A percentile compares a stretch with the other conserved stretches of the same genome.
Evolutionary conservation across 2,888 invertebrate genomes (phyloP).

Genomic region (Chironomus riparius): DNA sequence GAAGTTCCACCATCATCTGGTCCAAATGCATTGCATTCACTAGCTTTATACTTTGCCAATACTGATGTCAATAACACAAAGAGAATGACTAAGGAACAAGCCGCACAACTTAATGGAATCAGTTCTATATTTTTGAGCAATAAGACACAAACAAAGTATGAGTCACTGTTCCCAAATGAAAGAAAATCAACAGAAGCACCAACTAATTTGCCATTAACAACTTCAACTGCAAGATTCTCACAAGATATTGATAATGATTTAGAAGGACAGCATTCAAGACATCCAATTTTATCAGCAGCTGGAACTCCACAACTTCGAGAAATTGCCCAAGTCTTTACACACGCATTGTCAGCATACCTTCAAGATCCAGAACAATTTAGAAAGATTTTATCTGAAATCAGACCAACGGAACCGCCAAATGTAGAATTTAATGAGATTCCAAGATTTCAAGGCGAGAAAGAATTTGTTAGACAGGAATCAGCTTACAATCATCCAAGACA

Average conservation of each 20-base stretch:
- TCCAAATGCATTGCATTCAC: constrained; percentile 65
- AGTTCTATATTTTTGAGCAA: constrained; percentile 51
- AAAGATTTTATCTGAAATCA: constrained; percentile 62
- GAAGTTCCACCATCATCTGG: constrained; percentile 64
- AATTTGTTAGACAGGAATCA: constrained; percentile 33
- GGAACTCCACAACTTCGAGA: constrained; percentile 59
- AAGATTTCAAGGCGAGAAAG: constrained; percentile 29
- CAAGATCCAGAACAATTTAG: constrained; percentile 76
- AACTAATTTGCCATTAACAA: neutral
- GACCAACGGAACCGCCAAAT: constrained; percentile 65
- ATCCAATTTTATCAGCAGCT: constrained; percentile 48
- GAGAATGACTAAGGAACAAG: constrained; percentile 29
- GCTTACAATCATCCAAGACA: constrained; percentile 38
- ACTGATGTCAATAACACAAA: constrained; percentile 38
- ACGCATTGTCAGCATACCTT: constrained; percentile 70
- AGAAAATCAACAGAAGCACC: constrained; percentile 26
- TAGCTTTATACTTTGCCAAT: constrained; percentile 69
- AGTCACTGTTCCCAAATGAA: constrained; percentile 13
- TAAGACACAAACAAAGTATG: constrained; percentile 46
- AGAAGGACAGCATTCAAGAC: constrained; percentile 54
- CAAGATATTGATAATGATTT: constrained; percentile 43
- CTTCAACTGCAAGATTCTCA: constrained; percentile 26
- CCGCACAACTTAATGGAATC: constrained; percentile 30
- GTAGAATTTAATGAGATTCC: constrained; percentile 41
- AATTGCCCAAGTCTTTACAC: constrained; percentile 74